Base-by-base conservation (phyloP, 2,797 vertebrate genomes). In the Falco rusticolus region DNA sequence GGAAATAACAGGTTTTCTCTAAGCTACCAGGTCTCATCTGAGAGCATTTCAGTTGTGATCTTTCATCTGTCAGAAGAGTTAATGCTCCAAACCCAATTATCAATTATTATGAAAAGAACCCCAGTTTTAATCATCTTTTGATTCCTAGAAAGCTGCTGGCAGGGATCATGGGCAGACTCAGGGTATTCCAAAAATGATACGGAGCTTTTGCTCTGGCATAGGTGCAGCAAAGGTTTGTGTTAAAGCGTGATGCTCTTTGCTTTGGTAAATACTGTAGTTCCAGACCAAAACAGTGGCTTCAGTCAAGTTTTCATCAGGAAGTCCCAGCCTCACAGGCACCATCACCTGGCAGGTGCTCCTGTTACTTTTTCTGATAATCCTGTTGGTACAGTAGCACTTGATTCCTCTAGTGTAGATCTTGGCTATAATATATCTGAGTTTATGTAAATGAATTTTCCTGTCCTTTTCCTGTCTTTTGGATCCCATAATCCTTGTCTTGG, bases 311-410 rank as follows among this genome's bases (percentile, higher is more conserved):
- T 37, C 37, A 81, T 33, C 48, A 86, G 53, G 33, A 82, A 65
- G 16, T 41, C 37, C 28, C 64, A 69, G 0, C 17, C 48, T 59
- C 24, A 14, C 2, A 2, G 39, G 3, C 4, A 1, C 1, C 6
- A n/a, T 45, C 50, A 57, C 69, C 54, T 84, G 69, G 9, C 34
- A 74, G 79, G 74, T 59, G 65, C 53, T 86, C 28, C 31, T 60
- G n/a, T 79, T 59, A 1, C 34, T 56, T 66, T 29, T 53, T 25
- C 61, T 81, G 69, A 34, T 63, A 16, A 22, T 64, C 18, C 80
- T 91, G 20, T 19, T 19, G 39, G 14, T 19, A 10, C 33, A 26
- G 34, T 28, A 64, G 45, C 43, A 34, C 51, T 54, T 20, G n/a
- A 19, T 24, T 59, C 71, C 26, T 57, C 29, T 61, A 39, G 25